Base-by-base conservation (phyloP, 2,113 vertebrate genomes). In the Ageneiosus marmoratus region DNA sequence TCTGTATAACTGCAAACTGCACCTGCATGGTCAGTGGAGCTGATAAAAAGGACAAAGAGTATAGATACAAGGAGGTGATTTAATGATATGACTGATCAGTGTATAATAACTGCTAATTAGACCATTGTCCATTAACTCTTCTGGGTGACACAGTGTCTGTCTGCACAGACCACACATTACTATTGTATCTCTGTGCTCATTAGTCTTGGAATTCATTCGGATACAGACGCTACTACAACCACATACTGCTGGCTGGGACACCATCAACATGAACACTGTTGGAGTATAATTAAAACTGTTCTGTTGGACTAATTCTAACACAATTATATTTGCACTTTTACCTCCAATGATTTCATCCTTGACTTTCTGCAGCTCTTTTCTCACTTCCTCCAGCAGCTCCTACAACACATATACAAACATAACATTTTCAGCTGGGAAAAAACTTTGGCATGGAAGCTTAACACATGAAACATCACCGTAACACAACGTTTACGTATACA, bases 281-380 rank as follows among this genome's bases (percentile, higher is more conserved):
- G n/a, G n/a, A n/a, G n/a, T n/a, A n/a, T n/a, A n/a, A n/a, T n/a
- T n/a, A n/a, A n/a, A n/a, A n/a, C n/a, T n/a, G n/a, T n/a, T n/a
- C n/a, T n/a, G 20, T 11, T 69, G 3, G 1, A 5, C 10, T n/a
- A 5, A 46, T 70, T 24, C 22, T 5, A 41, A 69, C 20, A 73
- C 11, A 7, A 37, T 37, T 34, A 37, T 2, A 11, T 22, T 24
- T 56, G 8, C 32, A 29, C 1, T 65, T 83, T 89, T 34, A 93
- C 97, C 96, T 94, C 95, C 94, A 69, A 98, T 96, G 55, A 98
- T 98, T 90, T 98, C 97, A 72, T 97, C 96, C 87, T 98, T 98
- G 80, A 98, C 92, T 89, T 97, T 98, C 92, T 96, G 97, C 41
- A 98, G 83, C 85, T 98, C 96, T 89, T 95, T 96, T 82, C 95